Conservation (phyloP, 1,140 invertebrate species). For the Nebria ingens region DNA sequence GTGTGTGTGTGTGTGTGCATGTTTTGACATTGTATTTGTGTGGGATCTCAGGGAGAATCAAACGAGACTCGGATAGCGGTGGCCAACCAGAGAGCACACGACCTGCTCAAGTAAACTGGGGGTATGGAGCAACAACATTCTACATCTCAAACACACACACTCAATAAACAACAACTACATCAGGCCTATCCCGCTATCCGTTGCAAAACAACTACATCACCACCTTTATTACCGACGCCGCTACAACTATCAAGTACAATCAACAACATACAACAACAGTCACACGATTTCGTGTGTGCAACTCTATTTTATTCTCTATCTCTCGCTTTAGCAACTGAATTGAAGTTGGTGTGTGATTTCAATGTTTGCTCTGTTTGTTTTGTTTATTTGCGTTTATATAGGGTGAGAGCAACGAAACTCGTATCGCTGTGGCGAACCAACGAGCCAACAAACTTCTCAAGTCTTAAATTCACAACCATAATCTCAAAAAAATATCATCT, state of each 20-base stretch:
- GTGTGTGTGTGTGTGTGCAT: too few relatives aligned
- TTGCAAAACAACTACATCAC: conserved; percentile 1
- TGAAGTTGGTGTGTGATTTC: conserved; percentile 12
- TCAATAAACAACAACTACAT: conserved; percentile 25
- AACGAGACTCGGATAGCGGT: conserved; percentile 72
- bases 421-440: conserved; percentile 71
- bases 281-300: conserved; percentile 12
- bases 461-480: conserved; percentile 36
- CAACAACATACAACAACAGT: neutral
- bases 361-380: conserved; percentile 28
- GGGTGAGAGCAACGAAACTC: conserved; percentile 70
- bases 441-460: conserved; percentile 69
- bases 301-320: too few relatives aligned
- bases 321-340: conserved; percentile 9
- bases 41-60: conserved; percentile 46
- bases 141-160: conserved; percentile 28
- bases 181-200: neutral
- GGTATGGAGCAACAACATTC: conserved; percentile 17
- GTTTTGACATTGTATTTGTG: neutral
- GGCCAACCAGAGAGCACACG: conserved; percentile 73
- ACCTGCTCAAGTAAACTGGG: conserved; percentile 62
- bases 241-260: conserved; percentile 1
- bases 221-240: neutral
- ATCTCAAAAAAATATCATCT: neutral
- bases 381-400: conserved; percentile 35